A percentile compares a stretch with the other conserved stretches of the same genome.
phyloP scores from a whole-genome alignment of 2,113 vertebrate species.

The Chlorodrepanis virens region DNA sequence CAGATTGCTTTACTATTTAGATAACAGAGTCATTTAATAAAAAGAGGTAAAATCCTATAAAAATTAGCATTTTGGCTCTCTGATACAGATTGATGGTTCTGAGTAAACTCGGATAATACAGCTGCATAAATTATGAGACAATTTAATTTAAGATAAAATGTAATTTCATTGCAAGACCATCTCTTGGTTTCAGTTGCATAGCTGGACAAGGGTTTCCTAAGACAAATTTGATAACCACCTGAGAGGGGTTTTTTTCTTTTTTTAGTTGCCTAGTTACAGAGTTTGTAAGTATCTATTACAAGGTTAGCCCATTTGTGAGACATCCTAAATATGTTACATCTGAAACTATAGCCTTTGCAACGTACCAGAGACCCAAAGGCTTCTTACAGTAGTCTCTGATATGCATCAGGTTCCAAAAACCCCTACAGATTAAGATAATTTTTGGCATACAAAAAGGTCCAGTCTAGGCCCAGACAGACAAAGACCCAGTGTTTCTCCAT shows the following conservation, averaged over 20 bases:
- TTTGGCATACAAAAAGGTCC: not conserved
- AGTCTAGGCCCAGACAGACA: not conserved
- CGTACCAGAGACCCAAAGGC: not conserved
- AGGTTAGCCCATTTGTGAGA: not conserved
- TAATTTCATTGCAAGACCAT: not conserved
- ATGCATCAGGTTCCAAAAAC: not conserved
- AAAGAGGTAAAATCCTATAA: not conserved
- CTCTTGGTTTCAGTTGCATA: not conserved
- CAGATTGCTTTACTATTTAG: not conserved
- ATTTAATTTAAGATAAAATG: not conserved
- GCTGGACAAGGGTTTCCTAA: not conserved
- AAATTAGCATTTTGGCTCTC: not conserved
- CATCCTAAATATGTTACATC: not conserved
- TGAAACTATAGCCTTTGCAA: constrained; percentile 15
- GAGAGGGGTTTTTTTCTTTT: not conserved
- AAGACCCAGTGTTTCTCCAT: not conserved
- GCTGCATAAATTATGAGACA: not conserved
- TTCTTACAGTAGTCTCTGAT: not conserved
- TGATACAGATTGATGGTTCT: not conserved
- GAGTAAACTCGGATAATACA: not conserved
- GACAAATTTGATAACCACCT: not conserved
- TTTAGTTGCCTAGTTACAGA: constrained; percentile 29
- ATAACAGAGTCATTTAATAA: not conserved
- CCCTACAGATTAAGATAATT: not conserved
- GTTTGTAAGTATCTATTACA: constrained; percentile 13